phyloP scores from a whole-genome alignment of 2,113 vertebrate species.

The Upupa epops region DNA sequence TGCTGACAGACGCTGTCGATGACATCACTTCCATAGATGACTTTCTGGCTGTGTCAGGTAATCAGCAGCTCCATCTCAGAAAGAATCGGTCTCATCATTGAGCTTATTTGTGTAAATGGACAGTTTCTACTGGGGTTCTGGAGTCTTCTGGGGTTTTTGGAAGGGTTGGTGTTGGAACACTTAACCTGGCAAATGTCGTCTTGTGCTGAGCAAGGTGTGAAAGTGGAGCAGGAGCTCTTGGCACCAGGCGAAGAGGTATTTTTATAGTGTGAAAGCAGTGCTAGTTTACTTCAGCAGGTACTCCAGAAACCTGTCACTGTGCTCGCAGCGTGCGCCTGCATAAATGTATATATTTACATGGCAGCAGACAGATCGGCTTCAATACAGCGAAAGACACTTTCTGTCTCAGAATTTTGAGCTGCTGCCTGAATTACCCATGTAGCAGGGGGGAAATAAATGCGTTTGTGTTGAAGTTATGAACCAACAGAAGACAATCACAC shows the following conservation, averaged over 20 bases:
- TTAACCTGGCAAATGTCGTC: neutral
- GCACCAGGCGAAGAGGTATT: neutral
- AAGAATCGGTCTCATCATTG: accelerated
- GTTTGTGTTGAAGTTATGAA: conserved; percentile 20
- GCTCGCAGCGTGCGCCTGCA: neutral
- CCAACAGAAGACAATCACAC: conserved; percentile 20
- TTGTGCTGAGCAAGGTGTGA: neutral
- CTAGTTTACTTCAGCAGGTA: neutral
- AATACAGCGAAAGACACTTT: neutral
- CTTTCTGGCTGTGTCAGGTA: conserved; percentile 97
- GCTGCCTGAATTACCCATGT: neutral
- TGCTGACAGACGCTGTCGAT: conserved; percentile 96
- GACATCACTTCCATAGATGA: conserved; percentile 99
- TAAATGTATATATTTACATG: neutral
- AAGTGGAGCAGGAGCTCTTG: neutral
- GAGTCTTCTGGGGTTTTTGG: neutral
- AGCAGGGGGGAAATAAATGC: neutral
- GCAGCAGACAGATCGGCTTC: neutral
- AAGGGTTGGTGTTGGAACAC: neutral
- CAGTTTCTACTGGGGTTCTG: neutral
- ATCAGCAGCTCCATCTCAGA: neutral
- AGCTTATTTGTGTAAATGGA: neutral
- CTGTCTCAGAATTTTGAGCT: neutral
- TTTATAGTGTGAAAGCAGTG: neutral
- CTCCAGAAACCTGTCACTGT: neutral